These are phyloP conservation scores for Peucedramus taeniatus DNA, from an alignment of 2,113 vertebrate species.

Conservation along the genomic window DNA sequence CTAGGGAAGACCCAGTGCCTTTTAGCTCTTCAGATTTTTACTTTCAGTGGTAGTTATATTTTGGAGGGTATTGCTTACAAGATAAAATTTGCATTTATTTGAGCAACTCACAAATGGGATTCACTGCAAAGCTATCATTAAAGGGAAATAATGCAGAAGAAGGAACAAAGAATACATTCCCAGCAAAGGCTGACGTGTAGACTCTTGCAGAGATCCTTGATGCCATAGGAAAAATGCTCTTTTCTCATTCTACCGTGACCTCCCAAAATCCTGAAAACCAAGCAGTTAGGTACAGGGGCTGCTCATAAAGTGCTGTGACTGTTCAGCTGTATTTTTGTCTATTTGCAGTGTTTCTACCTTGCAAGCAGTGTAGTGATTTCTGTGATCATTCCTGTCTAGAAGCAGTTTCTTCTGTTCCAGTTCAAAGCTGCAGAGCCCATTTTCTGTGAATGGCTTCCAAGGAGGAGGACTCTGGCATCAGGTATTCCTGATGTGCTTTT, in stretches of 20 bases:
- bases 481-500: neutral
- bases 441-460: neutral
- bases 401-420: neutral
- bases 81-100: conserved; percentile 55
- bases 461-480: neutral
- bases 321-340: neutral
- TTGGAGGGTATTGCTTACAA: conserved; percentile 16
- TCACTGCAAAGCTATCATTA: conserved; percentile 49
- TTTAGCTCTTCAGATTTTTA: neutral
- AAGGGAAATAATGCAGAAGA: conserved; percentile 51
- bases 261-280: neutral
- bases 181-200: conserved; percentile 2
- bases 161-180: conserved; percentile 43
- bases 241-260: neutral
- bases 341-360: neutral
- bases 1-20: neutral
- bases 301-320: neutral
- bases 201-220: conserved; percentile 1
- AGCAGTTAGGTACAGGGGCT: neutral
- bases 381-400: neutral
- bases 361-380: neutral
- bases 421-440: neutral
- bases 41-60: conserved; percentile 8
- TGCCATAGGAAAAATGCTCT: neutral
- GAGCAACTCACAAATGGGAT: neutral